Conservation (phyloP, 1,140 invertebrate genomes). For the Drosophila gunungcola region DNA sequence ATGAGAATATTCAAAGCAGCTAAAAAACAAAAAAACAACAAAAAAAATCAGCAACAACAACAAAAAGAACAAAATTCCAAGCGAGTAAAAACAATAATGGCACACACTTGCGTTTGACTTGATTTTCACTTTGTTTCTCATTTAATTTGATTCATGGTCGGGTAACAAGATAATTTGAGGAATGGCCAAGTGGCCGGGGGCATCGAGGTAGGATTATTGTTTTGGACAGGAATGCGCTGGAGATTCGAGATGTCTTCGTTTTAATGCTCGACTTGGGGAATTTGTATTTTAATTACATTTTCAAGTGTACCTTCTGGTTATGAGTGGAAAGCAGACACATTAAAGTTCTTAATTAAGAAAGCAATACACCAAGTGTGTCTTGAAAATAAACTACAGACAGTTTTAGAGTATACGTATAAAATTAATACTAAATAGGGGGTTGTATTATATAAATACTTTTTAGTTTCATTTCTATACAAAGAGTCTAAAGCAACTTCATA, state of each 20-base stretch:
- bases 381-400: no score
- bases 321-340: no score
- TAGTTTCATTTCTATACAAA: no score
- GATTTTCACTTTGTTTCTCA: constrained; percentile 9
- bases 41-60: background rate
- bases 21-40: no score
- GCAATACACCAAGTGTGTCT: no score
- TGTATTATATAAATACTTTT: no score
- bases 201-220: background rate
- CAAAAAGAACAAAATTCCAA: no score
- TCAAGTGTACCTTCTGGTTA: background rate
- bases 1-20: constrained; percentile 20
- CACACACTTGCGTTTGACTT: constrained; percentile 1
- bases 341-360: no score
- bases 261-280: background rate
- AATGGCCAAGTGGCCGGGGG: background rate
- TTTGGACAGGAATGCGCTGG: background rate
- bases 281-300: background rate
- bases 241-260: background rate
- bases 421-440: no score
- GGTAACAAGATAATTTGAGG: constrained; percentile 6
- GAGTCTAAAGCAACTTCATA: no score
- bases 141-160: constrained; percentile 2
- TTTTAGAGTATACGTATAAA: no score
- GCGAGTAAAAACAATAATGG: constrained; percentile 4